Evolutionary conservation across 2,113 vertebrate genomes (phyloP).

Genomic region (Sorex fumeus): DNA sequence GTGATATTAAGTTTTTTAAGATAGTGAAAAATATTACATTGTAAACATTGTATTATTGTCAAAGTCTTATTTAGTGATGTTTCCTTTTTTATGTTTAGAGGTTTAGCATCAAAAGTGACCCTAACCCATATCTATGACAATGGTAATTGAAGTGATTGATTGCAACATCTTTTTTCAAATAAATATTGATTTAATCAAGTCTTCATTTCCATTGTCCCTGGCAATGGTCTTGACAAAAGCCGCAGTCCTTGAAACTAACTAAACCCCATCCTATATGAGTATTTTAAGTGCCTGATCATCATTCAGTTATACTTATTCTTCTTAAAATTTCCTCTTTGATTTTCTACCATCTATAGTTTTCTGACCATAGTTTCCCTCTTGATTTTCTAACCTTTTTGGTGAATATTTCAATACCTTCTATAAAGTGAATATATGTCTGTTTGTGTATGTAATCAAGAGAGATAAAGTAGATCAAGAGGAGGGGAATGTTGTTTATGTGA

Average conservation of each 20-base stretch:
- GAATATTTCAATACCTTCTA: slow-evolving; percentile 68
- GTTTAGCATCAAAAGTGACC: slow-evolving; percentile 83
- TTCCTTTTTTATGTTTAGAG: slow-evolving; percentile 86
- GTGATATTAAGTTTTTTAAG: not conserved
- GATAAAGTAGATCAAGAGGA: not conserved
- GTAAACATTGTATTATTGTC: slow-evolving; percentile 49
- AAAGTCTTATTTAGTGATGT: slow-evolving; percentile 64
- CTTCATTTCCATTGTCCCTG: slow-evolving; percentile 86
- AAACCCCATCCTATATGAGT: slow-evolving; percentile 75
- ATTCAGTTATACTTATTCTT: slow-evolving; percentile 34
- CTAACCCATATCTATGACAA: slow-evolving; percentile 86
- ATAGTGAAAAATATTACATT: slow-evolving; percentile 3
- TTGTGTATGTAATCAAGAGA: slow-evolving; percentile 65
- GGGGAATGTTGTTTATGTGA: slow-evolving; percentile 78
- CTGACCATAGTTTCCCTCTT: slow-evolving; percentile 60
- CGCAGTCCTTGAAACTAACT: slow-evolving; percentile 88
- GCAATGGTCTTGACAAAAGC: slow-evolving; percentile 81
- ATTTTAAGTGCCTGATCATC: slow-evolving; percentile 19
- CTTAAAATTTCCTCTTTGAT: slow-evolving; percentile 71
- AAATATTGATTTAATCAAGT: slow-evolving; percentile 91
- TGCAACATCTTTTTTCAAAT: slow-evolving; percentile 89
- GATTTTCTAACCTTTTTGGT: slow-evolving; percentile 69
- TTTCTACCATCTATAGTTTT: not conserved
- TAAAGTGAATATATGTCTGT: slow-evolving; percentile 16
- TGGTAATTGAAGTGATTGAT: slow-evolving; percentile 91